Evolutionary conservation across 1,140 invertebrate genomes (phyloP).

Genomic region (Trichonephila clavata): DNA sequence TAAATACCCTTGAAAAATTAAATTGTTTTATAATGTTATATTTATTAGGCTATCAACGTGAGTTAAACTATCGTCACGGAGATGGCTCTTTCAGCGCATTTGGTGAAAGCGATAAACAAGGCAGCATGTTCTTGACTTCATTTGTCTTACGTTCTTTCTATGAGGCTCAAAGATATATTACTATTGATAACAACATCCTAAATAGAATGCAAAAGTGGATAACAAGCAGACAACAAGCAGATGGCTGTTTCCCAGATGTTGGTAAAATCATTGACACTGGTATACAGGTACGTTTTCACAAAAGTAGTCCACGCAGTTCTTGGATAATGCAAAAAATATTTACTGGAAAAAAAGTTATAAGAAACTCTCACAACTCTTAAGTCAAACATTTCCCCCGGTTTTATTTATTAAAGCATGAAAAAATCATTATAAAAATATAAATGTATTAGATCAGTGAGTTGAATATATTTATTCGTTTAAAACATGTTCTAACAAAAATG

Average conservation of each 20-base stretch:
- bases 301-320: background rate
- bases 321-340: background rate
- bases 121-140: constrained; percentile 91
- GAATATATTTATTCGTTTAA: too few species aligned
- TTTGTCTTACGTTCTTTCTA: constrained; percentile 89
- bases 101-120: constrained; percentile 84
- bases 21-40: too few species aligned
- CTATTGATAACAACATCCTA: constrained; percentile 84
- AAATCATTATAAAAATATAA: background rate
- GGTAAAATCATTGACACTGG: constrained; percentile 67
- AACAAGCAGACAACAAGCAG: constrained; percentile 78
- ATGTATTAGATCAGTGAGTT: too few species aligned
- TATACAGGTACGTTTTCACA: constrained; percentile 49
- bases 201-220: constrained; percentile 82
- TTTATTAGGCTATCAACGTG: constrained; percentile 87
- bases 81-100: constrained; percentile 93
- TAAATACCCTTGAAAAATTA: too few species aligned
- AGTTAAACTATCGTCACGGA: constrained; percentile 87
- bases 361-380: too few species aligned
- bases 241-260: constrained; percentile 72
- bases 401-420: background rate
- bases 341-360: background rate
- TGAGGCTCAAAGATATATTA: constrained; percentile 85
- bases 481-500: too few species aligned
- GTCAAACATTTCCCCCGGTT: too few species aligned